Evolutionary conservation across 2,888 invertebrate species (phyloP).

Genomic region (Meandrusa payeni): DNA sequence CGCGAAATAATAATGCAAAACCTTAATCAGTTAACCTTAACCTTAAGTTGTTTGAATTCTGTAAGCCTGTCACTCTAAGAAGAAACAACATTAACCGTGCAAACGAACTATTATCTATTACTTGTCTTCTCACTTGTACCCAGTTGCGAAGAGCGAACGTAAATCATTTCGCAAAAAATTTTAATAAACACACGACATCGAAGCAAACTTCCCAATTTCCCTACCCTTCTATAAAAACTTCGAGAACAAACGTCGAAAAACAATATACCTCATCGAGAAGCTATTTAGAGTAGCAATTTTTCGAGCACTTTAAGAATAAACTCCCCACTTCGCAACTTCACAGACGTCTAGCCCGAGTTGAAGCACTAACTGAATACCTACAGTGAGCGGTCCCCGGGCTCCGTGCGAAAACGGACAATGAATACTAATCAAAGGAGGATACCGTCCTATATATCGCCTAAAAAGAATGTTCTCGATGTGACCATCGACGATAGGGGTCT

Average conservation of each 20-base stretch:
- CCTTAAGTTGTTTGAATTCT: too few species aligned
- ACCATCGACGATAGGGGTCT: constrained; percentile 15
- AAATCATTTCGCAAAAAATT: constrained; percentile 8
- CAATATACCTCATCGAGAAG: constrained; percentile 21
- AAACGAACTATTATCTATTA: too few species aligned
- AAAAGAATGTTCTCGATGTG: constrained; percentile 20
- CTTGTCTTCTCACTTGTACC: too few species aligned
- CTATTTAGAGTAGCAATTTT: constrained; percentile 25
- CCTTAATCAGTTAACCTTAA: too few species aligned
- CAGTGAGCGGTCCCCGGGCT: constrained; percentile 8
- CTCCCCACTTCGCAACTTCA: constrained; percentile 33
- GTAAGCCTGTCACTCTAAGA: too few species aligned
- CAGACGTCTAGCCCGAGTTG: constrained; percentile 36
- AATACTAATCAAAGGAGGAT: constrained; percentile 23
- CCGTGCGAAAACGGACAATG: constrained; percentile 16
- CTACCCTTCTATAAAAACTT: not conserved
- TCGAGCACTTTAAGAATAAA: constrained; percentile 31
- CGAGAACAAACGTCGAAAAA: constrained; percentile 10
- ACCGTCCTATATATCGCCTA: constrained; percentile 10
- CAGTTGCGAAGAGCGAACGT: too few species aligned
- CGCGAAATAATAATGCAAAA: too few species aligned
- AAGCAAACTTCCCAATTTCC: not conserved
- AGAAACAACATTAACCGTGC: too few species aligned
- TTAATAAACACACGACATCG: constrained; percentile 8
- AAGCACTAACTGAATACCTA: constrained; percentile 19